A percentile compares a stretch with the other conserved stretches of the same genome.
Evolutionary conservation across 2,888 invertebrate genomes (phyloP).

Genomic region (Leucozona laternaria): DNA sequence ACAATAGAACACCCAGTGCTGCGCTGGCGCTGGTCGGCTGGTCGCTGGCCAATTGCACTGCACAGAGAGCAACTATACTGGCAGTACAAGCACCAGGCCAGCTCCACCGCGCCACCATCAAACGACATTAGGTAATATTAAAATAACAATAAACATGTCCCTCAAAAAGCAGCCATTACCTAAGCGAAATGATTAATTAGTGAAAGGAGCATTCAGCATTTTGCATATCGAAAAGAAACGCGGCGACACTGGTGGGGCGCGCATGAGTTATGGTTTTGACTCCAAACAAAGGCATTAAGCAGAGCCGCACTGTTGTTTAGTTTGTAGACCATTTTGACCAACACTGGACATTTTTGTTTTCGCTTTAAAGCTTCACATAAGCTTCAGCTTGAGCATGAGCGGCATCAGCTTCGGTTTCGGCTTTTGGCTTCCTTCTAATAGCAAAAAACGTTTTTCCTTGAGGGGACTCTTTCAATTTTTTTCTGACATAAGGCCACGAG

Average conservation of each 20-base stretch:
- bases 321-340: slow-evolving; percentile 56
- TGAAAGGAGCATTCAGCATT: slow-evolving; percentile 67
- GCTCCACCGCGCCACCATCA: slow-evolving; percentile 32
- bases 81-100: not conserved
- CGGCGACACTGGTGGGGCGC: slow-evolving; percentile 30
- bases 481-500: slow-evolving; percentile 49
- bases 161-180: slow-evolving; percentile 68
- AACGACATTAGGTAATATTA: slow-evolving; percentile 63
- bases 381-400: not conserved
- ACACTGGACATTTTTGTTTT: slow-evolving; percentile 53
- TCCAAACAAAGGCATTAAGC: slow-evolving; percentile 69
- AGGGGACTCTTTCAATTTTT: slow-evolving; percentile 49
- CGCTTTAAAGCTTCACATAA: not conserved
- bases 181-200: slow-evolving; percentile 74
- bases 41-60: not conserved
- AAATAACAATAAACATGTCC: slow-evolving; percentile 62
- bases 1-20: slow-evolving; percentile 59
- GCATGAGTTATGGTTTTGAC: slow-evolving; percentile 63
- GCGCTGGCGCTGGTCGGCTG: too few species aligned
- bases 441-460: slow-evolving; percentile 43
- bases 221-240: slow-evolving; percentile 64
- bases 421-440: slow-evolving; percentile 33
- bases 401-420: too few species aligned
- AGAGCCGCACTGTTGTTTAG: not conserved
- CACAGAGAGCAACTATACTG: not conserved